Conservation (phyloP, 2,888 invertebrate genomes). For the Marasmarcha lunaedactyla region DNA sequence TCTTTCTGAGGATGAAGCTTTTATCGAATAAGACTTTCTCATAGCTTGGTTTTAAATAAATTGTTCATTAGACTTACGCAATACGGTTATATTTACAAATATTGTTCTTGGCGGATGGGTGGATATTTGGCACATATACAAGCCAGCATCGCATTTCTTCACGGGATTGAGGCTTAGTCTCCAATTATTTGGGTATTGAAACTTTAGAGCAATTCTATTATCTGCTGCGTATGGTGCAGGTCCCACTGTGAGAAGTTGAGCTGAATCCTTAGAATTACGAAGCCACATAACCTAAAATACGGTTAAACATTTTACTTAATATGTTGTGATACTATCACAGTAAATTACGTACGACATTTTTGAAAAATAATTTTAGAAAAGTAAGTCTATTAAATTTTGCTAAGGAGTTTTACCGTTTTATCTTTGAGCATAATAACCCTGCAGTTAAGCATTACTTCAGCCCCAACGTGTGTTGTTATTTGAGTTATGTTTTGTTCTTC, state of each 20-base stretch:
- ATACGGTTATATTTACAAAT: slow-evolving; percentile 79
- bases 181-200: slow-evolving; percentile 80
- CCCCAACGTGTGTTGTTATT: slow-evolving; percentile 73
- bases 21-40: too few relatives aligned
- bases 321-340: too few relatives aligned
- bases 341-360: too few relatives aligned
- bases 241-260: slow-evolving; percentile 75
- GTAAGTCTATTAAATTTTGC: too few relatives aligned
- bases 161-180: slow-evolving; percentile 78
- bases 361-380: too few relatives aligned
- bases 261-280: slow-evolving; percentile 72
- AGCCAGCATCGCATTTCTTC: slow-evolving; percentile 76
- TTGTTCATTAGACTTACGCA: slow-evolving; percentile 70
- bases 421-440: slow-evolving; percentile 78
- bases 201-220: slow-evolving; percentile 73
- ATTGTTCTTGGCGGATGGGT: slow-evolving; percentile 84
- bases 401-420: slow-evolving; percentile 76
- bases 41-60: too few relatives aligned
- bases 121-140: slow-evolving; percentile 85
- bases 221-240: slow-evolving; percentile 74
- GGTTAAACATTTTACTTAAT: too few relatives aligned
- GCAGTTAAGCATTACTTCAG: slow-evolving; percentile 75
- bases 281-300: slow-evolving; percentile 76
- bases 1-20: too few relatives aligned
- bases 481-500: slow-evolving; percentile 72